These are phyloP conservation scores for Orius insidiosus DNA, from an alignment of 1,140 invertebrate genomes.

Conservation along the genomic window DNA sequence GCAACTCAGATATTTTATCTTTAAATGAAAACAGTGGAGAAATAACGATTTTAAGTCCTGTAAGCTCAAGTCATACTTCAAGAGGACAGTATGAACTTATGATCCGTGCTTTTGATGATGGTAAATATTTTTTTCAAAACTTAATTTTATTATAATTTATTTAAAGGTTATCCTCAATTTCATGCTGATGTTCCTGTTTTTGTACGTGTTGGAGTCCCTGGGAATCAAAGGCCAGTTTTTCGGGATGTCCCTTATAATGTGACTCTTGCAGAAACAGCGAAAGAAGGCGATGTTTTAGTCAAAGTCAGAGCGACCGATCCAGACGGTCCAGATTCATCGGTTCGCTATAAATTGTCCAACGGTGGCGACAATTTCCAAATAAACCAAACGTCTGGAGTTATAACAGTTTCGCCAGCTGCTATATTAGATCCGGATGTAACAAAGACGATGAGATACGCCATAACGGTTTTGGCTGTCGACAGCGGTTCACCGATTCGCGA, in stretches of 20 bases:
- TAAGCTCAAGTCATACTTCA: constrained; percentile 49
- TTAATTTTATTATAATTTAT: no score
- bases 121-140: constrained; percentile 27
- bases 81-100: constrained; percentile 51
- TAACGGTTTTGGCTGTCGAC: constrained; percentile 54
- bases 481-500: constrained; percentile 53
- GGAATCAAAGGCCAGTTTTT: constrained; percentile 59
- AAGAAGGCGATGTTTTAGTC: constrained; percentile 47
- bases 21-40: constrained; percentile 52
- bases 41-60: constrained; percentile 40
- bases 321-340: constrained; percentile 47
- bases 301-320: constrained; percentile 53
- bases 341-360: constrained; percentile 52
- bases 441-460: constrained; percentile 44
- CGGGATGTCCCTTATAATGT: constrained; percentile 53
- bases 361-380: constrained; percentile 68
- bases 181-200: constrained; percentile 43
- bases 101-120: constrained; percentile 51
- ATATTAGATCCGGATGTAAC: constrained; percentile 47
- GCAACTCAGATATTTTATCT: constrained; percentile 38
- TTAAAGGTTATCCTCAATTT: constrained; percentile 39
- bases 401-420: constrained; percentile 54
- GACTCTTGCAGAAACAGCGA: constrained; percentile 49
- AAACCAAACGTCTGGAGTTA: constrained; percentile 49
- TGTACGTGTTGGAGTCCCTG: constrained; percentile 53